Conservation (phyloP, 1,140 invertebrate genomes). For the Asbolus verrucosus region DNA sequence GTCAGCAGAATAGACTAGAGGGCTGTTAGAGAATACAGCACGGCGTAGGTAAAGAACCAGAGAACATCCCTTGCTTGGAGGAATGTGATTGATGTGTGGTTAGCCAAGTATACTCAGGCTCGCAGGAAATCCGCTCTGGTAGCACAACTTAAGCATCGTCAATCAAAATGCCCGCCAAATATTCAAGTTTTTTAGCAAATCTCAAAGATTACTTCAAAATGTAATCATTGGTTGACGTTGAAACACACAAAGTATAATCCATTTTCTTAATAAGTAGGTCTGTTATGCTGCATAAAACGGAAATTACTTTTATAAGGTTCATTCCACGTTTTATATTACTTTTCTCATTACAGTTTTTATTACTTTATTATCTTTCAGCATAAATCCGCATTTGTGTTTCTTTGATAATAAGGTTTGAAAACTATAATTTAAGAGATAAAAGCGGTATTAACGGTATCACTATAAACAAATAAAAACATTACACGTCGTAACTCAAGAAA, state of each 20-base stretch:
- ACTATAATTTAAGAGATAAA: background rate
- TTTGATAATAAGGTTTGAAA: background rate
- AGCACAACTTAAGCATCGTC: background rate
- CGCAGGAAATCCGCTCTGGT: constrained; percentile 3
- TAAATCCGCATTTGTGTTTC: background rate
- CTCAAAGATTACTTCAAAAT: no score
- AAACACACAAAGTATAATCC: background rate
- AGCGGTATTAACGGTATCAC: background rate
- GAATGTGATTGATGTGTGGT: constrained; percentile 29
- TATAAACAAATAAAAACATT: no score
- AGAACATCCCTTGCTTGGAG: background rate
- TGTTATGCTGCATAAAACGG: constrained; percentile 1
- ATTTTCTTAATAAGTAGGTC: background rate
- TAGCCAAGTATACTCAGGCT: background rate
- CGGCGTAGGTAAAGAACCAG: constrained; percentile 1
- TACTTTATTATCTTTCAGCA: background rate
- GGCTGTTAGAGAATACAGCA: background rate
- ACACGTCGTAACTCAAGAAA: no score
- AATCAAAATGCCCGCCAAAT: constrained; percentile 9
- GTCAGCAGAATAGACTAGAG: constrained; percentile 6
- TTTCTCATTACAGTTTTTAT: constrained; percentile 10
- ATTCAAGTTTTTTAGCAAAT: no score
- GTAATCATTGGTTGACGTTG: background rate
- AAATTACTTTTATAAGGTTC: constrained; percentile 8
- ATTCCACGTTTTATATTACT: constrained; percentile 6